Evolutionary conservation across 2,113 vertebrate species (phyloP).

Genomic region (Boulengeromyrus knoepffleri): DNA sequence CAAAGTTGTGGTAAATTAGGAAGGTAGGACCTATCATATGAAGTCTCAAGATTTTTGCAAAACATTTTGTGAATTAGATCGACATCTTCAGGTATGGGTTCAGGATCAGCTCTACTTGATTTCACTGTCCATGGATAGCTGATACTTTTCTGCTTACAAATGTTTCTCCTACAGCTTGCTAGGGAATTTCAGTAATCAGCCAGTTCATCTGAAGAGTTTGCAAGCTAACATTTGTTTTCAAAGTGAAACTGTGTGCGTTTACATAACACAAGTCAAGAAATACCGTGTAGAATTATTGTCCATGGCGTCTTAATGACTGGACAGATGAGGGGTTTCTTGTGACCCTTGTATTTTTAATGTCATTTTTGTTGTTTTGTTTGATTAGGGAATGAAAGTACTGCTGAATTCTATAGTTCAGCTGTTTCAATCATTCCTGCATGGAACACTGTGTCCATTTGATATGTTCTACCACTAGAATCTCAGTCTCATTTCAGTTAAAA

Average conservation of each 20-base stretch:
- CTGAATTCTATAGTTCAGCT: neutral
- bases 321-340: neutral
- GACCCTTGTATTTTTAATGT: neutral
- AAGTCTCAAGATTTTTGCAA: neutral
- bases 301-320: neutral
- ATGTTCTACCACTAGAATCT: neutral
- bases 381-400: neutral
- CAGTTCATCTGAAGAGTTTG: neutral
- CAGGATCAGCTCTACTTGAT: neutral
- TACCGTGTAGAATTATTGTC: neutral
- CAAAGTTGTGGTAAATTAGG: neutral
- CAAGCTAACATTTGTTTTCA: neutral
- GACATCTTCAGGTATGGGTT: neutral
- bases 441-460: neutral
- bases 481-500: neutral
- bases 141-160: neutral
- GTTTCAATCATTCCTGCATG: neutral
- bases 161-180: neutral
- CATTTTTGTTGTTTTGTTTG: neutral
- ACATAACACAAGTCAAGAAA: neutral
- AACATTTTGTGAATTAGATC: neutral
- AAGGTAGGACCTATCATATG: neutral
- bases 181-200: neutral
- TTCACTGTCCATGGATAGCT: neutral
- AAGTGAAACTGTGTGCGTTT: neutral